Percentiles rank a stretch among this genome's conserved stretches.
phyloP scores from a whole-genome alignment of 2,797 vertebrate species.

The Microhierax caerulescens region DNA sequence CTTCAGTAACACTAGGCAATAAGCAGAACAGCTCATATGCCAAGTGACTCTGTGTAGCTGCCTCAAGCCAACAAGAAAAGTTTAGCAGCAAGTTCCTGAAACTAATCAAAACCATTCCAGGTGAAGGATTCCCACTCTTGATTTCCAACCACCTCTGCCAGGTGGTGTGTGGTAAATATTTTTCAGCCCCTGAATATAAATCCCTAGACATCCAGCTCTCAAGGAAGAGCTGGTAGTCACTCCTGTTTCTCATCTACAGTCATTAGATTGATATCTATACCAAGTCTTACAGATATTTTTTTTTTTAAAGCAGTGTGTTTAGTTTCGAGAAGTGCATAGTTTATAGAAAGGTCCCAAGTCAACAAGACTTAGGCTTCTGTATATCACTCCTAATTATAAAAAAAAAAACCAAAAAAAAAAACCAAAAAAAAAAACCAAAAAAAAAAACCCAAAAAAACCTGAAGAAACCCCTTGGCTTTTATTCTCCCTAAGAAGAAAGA shows the following conservation, averaged over 20 bases:
- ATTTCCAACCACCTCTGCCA: constrained; percentile 5
- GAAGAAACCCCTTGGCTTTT: not conserved
- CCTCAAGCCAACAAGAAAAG: not conserved
- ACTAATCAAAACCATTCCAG: not conserved
- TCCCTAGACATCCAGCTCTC: not conserved
- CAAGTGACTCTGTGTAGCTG: not conserved
- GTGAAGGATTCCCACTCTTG: not conserved
- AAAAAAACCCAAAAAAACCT: not conserved
- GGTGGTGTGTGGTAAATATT: not conserved
- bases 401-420: not conserved
- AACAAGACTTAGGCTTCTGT: not conserved
- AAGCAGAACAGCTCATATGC: not conserved
- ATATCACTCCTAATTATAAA: not conserved
- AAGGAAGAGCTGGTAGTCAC: not conserved
- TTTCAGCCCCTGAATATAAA: not conserved
- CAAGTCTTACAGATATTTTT: not conserved
- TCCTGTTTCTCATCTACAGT: not conserved
- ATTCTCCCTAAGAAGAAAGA: not conserved
- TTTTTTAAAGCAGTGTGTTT: not conserved
- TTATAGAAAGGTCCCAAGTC: not conserved
- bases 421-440: not conserved
- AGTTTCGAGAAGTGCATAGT: not conserved
- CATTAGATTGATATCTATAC: not conserved
- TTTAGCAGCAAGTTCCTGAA: not conserved
- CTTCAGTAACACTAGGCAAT: not conserved